These are phyloP conservation scores for Botia almorhae DNA, from an alignment of 2,797 vertebrate genomes.

Conservation along the genomic window DNA sequence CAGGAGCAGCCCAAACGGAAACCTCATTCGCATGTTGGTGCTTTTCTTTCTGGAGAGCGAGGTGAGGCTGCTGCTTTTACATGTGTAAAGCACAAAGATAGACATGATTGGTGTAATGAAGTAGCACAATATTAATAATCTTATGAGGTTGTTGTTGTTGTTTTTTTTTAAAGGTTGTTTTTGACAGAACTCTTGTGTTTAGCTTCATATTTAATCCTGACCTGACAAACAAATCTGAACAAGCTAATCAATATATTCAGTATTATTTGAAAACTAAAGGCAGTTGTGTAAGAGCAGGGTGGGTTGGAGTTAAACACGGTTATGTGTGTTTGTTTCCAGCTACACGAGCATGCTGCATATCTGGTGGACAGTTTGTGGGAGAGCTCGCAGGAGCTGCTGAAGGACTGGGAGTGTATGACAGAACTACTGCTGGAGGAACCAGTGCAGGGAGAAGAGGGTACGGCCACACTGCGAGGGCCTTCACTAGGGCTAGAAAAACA, in stretches of 20 bases:
- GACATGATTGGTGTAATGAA: not conserved
- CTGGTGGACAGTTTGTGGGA: slow-evolving; percentile 99
- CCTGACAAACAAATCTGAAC: too few relatives aligned
- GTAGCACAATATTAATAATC: too few relatives aligned
- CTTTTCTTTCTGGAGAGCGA: slow-evolving; percentile 99
- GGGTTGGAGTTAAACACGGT: not conserved
- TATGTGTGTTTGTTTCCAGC: slow-evolving; percentile 72
- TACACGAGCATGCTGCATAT: slow-evolving; percentile 97
- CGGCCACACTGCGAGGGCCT: slow-evolving; percentile 17
- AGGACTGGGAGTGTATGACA: slow-evolving; percentile 99
- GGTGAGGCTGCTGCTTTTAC: slow-evolving; percentile 74
- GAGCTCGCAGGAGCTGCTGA: slow-evolving; percentile 97
- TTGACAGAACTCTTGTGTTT: not conserved
- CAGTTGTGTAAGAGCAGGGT: not conserved
- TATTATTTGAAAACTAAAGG: too few relatives aligned
- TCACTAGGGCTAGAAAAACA: not conserved
- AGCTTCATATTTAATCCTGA: too few relatives aligned
- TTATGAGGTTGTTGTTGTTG: too few relatives aligned
- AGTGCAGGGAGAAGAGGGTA: slow-evolving; percentile 97
- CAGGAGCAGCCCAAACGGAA: slow-evolving; percentile 95
- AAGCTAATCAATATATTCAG: too few relatives aligned
- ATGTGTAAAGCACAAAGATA: not conserved
- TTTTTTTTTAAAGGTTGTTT: not conserved
- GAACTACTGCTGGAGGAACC: slow-evolving; percentile 96
- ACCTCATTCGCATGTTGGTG: slow-evolving; percentile 97